These are phyloP conservation scores for Dorcus hopei DNA, from an alignment of 2,888 invertebrate species.

Conservation along the genomic window DNA sequence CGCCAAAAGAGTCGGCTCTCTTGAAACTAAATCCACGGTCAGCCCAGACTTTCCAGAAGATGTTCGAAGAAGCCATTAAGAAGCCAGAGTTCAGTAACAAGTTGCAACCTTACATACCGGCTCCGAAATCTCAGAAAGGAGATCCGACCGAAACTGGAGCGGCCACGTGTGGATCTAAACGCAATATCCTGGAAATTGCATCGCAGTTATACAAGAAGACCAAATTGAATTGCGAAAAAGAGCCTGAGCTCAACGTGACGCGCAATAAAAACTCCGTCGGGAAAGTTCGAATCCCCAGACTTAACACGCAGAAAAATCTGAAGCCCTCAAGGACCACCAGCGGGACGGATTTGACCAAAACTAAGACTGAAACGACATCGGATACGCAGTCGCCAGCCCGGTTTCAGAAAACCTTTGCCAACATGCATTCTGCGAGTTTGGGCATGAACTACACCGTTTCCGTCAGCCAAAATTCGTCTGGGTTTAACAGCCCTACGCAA, in stretches of 20 bases:
- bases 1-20: slow-evolving; percentile 7
- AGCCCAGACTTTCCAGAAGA: slow-evolving; percentile 45
- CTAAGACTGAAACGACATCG: not conserved
- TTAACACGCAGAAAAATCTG: slow-evolving; percentile 30
- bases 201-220: slow-evolving; percentile 44
- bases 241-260: not conserved
- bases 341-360: not conserved
- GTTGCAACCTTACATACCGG: slow-evolving; percentile 3
- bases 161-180: slow-evolving; percentile 21
- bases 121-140: not conserved
- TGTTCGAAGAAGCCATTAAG: slow-evolving; percentile 48
- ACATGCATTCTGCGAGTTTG: slow-evolving; percentile 41
- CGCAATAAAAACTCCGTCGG: not conserved
- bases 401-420: slow-evolving; percentile 31
- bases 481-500: not conserved
- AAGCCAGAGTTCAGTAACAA: slow-evolving; percentile 17
- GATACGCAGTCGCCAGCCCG: slow-evolving; percentile 7
- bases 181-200: slow-evolving; percentile 44
- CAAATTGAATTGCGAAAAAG: slow-evolving; percentile 35
- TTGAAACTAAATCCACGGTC: not conserved
- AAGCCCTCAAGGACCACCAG: slow-evolving; percentile 19
- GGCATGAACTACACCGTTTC: slow-evolving; percentile 47
- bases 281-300: slow-evolving; percentile 40
- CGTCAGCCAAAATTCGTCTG: slow-evolving; percentile 21
- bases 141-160: not conserved